Evolutionary conservation across 2,888 invertebrate species (phyloP).

Genomic region (Agonopterix heracliana): DNA sequence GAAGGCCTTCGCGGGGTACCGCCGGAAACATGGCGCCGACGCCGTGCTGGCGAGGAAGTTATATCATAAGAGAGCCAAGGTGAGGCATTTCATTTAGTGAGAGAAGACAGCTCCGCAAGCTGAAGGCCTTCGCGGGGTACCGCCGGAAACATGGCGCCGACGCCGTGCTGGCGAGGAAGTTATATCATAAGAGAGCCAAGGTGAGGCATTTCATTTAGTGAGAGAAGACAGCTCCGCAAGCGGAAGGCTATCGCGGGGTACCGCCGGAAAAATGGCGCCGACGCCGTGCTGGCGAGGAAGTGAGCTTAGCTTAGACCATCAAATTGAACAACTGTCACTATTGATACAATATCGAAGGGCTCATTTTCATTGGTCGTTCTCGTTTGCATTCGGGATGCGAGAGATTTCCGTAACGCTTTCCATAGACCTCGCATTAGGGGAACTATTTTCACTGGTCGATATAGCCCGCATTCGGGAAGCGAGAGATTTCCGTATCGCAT

Average conservation of each 20-base stretch:
- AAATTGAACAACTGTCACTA: no score
- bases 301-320: no score
- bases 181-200: conserved; percentile 78
- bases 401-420: no score
- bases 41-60: conserved; percentile 88
- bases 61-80: conserved; percentile 77
- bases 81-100: conserved; percentile 14
- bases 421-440: no score
- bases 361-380: no score
- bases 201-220: conserved; percentile 22
- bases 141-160: conserved; percentile 86
- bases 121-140: conserved; percentile 88
- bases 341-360: no score
- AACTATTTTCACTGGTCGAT: no score
- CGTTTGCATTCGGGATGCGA: no score
- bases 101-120: conserved; percentile 81
- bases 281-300: conserved; percentile 88
- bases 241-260: conserved; percentile 88
- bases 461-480: no score
- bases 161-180: conserved; percentile 86
- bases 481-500: no score
- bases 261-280: conserved; percentile 84
- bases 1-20: conserved; percentile 88
- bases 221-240: conserved; percentile 81
- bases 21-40: conserved; percentile 84